Evolutionary conservation across 1,140 invertebrate genomes (phyloP).

Genomic region (Scaptomyza pallida): DNA sequence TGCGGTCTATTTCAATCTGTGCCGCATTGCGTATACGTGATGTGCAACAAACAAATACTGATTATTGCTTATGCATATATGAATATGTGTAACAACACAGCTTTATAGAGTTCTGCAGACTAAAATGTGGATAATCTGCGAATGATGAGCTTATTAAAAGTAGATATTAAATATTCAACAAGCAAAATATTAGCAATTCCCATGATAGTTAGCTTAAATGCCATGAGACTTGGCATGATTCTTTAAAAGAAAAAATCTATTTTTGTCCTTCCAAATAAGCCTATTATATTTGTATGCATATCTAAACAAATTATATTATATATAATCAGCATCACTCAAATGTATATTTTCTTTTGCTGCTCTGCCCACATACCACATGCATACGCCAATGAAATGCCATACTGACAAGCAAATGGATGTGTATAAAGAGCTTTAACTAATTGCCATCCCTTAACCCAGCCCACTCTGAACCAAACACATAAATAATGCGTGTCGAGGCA

Average conservation of each 20-base stretch:
- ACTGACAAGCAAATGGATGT: neutral
- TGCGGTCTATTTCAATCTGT: constrained; percentile 34
- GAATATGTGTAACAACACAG: neutral
- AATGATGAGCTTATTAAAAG: neutral
- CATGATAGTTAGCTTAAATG: neutral
- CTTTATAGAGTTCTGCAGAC: neutral
- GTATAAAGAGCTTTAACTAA: constrained; percentile 20
- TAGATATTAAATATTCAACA: neutral
- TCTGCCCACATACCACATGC: neutral
- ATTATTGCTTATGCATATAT: neutral
- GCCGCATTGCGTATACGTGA: constrained; percentile 50
- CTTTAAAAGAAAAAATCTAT: too few relatives aligned
- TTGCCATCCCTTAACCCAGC: constrained; percentile 12
- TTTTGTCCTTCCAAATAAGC: neutral
- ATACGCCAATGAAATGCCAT: neutral
- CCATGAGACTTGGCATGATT: too few relatives aligned
- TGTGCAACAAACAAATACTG: neutral
- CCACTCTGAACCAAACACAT: neutral
- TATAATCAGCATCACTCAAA: neutral
- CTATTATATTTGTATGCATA: neutral
- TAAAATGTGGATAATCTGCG: neutral
- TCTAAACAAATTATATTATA: neutral
- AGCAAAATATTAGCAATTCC: neutral
- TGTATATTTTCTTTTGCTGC: neutral
- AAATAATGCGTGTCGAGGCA: constrained; percentile 37